phyloP scores from a whole-genome alignment of 2,797 vertebrate genomes.

The Synaphobranchus kaupii region DNA sequence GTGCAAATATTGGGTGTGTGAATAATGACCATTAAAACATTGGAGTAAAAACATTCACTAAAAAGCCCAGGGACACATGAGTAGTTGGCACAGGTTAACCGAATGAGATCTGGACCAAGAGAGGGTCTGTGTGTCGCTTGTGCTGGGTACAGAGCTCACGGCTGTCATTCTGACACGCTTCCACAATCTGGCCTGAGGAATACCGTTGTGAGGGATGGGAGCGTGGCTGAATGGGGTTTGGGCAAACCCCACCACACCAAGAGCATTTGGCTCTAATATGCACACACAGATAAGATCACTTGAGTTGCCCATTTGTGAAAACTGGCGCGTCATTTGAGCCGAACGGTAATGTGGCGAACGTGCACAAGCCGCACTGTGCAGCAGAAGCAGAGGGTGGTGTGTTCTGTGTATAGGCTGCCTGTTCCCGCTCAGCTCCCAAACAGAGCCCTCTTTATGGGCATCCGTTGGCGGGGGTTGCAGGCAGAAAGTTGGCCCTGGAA shows the following conservation, averaged over 20 bases:
- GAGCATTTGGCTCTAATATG: constrained; percentile 23
- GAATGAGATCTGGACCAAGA: neutral
- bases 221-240: constrained; percentile 25
- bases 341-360: constrained; percentile 56
- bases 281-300: constrained; percentile 39
- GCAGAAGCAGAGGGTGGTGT: constrained; percentile 74
- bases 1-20: neutral
- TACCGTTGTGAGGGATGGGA: constrained; percentile 29
- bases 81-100: neutral
- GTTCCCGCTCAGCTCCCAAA: constrained; percentile 86
- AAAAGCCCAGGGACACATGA: neutral
- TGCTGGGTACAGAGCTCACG: neutral
- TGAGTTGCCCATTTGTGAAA: constrained; percentile 52
- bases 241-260: constrained; percentile 15
- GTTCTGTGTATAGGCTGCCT: constrained; percentile 87
- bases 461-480: constrained; percentile 70
- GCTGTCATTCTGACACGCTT: neutral
- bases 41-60: neutral
- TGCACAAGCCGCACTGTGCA: constrained; percentile 68
- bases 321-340: constrained; percentile 52
- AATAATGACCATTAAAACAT: constrained; percentile 13
- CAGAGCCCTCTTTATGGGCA: constrained; percentile 88
- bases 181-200: neutral
- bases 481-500: constrained; percentile 77
- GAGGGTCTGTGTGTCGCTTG: neutral